Conservation (phyloP, 2,888 invertebrate species). For the Pollenia griseotomentosa region DNA sequence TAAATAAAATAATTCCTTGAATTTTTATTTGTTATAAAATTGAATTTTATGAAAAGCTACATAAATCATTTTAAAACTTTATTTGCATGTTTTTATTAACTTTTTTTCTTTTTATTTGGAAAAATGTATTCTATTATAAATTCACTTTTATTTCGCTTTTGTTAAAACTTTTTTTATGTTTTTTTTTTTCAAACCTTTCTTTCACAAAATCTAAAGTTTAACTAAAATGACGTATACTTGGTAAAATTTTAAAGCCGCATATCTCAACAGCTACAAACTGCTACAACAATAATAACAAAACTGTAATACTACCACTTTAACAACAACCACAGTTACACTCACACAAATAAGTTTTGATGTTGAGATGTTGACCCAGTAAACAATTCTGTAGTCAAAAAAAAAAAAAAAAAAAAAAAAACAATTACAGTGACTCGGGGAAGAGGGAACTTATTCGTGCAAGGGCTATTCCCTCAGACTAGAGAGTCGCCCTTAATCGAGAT, state of each 20-base stretch:
- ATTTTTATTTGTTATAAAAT: too few relatives aligned
- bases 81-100: not conserved
- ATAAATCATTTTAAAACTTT: not conserved
- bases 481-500: too few relatives aligned
- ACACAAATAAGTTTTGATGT: constrained; percentile 39
- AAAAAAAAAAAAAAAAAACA: too few relatives aligned
- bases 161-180: not conserved
- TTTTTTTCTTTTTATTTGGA: not conserved
- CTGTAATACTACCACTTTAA: constrained; percentile 51
- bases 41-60: too few relatives aligned
- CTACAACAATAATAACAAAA: constrained; percentile 30
- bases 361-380: constrained; percentile 36
- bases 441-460: too few relatives aligned
- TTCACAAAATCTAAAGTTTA: constrained; percentile 72
- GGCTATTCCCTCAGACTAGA: too few relatives aligned
- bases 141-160: constrained; percentile 40
- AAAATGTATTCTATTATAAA: not conserved
- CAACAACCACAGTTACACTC: constrained; percentile 25
- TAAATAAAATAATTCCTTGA: too few relatives aligned
- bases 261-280: constrained; percentile 54
- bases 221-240: constrained; percentile 72
- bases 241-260: constrained; percentile 72
- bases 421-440: too few relatives aligned
- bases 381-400: constrained; percentile 1
- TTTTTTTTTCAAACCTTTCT: constrained; percentile 59